phyloP scores from a whole-genome alignment of 2,797 vertebrate species.

The Paguma larvata region DNA sequence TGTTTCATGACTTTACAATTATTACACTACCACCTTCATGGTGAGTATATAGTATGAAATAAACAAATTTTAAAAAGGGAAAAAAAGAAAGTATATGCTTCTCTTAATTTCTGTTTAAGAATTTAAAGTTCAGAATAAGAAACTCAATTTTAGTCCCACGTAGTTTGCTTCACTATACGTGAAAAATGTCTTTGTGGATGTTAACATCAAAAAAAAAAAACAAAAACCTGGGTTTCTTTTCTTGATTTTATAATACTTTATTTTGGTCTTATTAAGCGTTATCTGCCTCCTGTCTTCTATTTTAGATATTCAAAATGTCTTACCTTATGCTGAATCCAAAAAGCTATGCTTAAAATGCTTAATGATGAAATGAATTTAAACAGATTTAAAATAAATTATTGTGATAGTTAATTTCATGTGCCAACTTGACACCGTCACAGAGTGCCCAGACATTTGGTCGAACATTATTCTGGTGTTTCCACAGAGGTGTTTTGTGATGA shows the following conservation, averaged over 20 bases:
- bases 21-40: background rate
- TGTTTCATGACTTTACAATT: background rate
- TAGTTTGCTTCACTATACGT: background rate
- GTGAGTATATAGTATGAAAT: background rate
- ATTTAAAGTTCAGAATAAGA: constrained; percentile 23
- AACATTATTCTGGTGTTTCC: background rate
- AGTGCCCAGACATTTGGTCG: background rate
- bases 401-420: background rate
- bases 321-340: background rate
- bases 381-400: constrained; percentile 11
- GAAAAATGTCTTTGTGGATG: background rate
- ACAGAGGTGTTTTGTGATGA: background rate
- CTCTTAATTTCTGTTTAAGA: background rate
- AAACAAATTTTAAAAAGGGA: background rate
- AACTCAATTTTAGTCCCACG: background rate
- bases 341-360: background rate
- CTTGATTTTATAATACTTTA: background rate
- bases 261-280: background rate
- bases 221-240: background rate
- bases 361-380: background rate
- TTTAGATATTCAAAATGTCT: background rate
- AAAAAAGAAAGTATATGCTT: background rate
- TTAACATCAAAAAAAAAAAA: background rate
- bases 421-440: background rate
- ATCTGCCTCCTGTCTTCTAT: background rate